Percentiles rank a stretch among this genome's conserved stretches.
Evolutionary conservation across 2,888 invertebrate genomes (phyloP).

Genomic region (Molorchus minor): DNA sequence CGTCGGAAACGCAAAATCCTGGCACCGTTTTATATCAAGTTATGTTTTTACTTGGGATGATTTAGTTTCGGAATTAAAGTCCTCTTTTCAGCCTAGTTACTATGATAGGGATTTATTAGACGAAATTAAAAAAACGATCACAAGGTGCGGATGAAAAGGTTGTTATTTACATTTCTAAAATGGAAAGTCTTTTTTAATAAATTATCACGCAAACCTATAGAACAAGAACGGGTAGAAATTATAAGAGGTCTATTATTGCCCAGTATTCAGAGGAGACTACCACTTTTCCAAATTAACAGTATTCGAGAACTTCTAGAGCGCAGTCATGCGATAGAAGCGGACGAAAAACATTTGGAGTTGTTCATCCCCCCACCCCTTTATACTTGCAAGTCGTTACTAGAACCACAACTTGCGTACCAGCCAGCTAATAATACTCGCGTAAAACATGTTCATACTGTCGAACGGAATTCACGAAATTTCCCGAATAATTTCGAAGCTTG

Average conservation of each 20-base stretch:
- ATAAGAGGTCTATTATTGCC: too few species aligned
- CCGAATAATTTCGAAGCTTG: too few species aligned
- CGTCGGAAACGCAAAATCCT: background rate
- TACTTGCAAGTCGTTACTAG: background rate
- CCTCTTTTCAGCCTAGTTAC: constrained; percentile 3
- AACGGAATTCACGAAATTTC: too few species aligned
- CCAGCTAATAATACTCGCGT: background rate
- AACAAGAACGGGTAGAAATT: too few species aligned
- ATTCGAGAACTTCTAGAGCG: constrained; percentile 1
- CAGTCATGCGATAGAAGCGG: background rate
- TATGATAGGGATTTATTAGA: constrained; percentile 13
- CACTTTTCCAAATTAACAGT: background rate
- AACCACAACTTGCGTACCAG: background rate
- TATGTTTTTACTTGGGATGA: background rate
- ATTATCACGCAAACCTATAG: background rate
- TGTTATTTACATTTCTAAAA: constrained; percentile 1
- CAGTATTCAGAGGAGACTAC: too few species aligned
- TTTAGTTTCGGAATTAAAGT: background rate
- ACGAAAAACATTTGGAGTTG: background rate
- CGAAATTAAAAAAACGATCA: constrained; percentile 12
- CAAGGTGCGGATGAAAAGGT: constrained; percentile 6
- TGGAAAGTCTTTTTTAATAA: constrained; percentile 11
- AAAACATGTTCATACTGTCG: too few species aligned
- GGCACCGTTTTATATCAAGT: background rate
- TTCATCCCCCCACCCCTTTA: background rate